Evolutionary conservation across 1,140 invertebrate species (phyloP), one percentile per base, ranked within the genome.

Genomic region (Medauroidea extradentata): DNA sequence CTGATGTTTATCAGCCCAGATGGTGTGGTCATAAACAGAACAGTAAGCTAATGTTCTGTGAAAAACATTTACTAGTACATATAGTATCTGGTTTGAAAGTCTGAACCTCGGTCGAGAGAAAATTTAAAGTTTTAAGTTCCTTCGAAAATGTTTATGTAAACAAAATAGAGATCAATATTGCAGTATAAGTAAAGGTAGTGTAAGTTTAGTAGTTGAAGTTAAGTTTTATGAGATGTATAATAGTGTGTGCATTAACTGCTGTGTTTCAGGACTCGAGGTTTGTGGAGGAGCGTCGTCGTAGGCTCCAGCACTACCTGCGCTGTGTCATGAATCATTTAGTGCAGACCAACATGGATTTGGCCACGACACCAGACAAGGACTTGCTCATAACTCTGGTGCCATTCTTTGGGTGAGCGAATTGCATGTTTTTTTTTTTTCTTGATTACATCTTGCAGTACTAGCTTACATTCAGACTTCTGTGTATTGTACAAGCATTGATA

Each of bases 291-390:
- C 77, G 91, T 61, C 80, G 90, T 23, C 77, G 83, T 62, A 81
- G 84, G 49, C 75, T 95, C 43, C 91, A 94, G 71, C 82, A 81
- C 48, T 94, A 91, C 77, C 75, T 95, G 44, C 80, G 90, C 42
- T 81, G 83, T 70, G 78, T 93, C n/a, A 79, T 93, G 51, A 83
- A 87, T 64, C 80, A 81, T 63, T 70, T 85, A 57, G 70, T 85
- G 11, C 81, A 83, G 64, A 82, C 85, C 65, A 83, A 89, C 68
- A 80, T 85, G 2, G 84, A 87, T 68, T 79, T 93, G 63, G 77
- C 84, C 4, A 79, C 80, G 50, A 82, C 80, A 67, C 85, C 86
- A 39, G 84, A 76, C 66, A 85, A 88, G 69, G 81, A 86, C 53
- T 82, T 85, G 18, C 80, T 94, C 46, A 78, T 90, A 59, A 80